phyloP scores from a whole-genome alignment of 2,113 vertebrate genomes.

The Eubucco bourcierii region DNA sequence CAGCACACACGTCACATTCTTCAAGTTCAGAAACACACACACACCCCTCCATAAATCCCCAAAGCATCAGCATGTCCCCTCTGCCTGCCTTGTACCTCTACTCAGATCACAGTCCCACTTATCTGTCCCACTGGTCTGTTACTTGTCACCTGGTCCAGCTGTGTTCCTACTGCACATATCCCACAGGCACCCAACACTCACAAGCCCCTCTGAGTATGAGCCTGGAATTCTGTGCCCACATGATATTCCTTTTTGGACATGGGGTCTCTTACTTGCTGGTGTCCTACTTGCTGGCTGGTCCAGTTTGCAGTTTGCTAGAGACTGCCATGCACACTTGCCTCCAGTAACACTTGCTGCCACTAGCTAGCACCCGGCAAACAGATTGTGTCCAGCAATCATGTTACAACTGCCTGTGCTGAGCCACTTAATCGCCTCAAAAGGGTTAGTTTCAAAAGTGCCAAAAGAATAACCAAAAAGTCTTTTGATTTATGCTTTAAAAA shows the following conservation, averaged over 20 bases:
- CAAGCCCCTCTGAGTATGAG: accelerated
- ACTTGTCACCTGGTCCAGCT: background rate
- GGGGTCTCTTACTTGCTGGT: background rate
- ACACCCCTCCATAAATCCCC: accelerated
- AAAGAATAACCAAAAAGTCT: background rate
- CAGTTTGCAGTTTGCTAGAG: background rate
- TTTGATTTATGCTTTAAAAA: too few relatives aligned
- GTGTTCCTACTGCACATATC: background rate
- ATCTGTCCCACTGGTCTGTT: accelerated
- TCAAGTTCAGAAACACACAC: background rate
- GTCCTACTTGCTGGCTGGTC: accelerated
- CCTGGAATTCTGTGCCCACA: accelerated
- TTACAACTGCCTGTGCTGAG: background rate
- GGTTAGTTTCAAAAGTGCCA: background rate
- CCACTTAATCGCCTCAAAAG: background rate
- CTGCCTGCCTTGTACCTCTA: accelerated
- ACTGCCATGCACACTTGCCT: too few relatives aligned
- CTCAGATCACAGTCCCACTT: accelerated
- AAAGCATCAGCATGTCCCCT: accelerated
- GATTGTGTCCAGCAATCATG: background rate
- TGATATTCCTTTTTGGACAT: background rate
- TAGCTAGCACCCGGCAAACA: accelerated
- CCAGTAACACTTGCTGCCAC: background rate
- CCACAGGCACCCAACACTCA: accelerated
- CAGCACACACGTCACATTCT: background rate